These are phyloP conservation scores for Aromia moschata DNA, from an alignment of 2,888 invertebrate genomes.

Conservation along the genomic window DNA sequence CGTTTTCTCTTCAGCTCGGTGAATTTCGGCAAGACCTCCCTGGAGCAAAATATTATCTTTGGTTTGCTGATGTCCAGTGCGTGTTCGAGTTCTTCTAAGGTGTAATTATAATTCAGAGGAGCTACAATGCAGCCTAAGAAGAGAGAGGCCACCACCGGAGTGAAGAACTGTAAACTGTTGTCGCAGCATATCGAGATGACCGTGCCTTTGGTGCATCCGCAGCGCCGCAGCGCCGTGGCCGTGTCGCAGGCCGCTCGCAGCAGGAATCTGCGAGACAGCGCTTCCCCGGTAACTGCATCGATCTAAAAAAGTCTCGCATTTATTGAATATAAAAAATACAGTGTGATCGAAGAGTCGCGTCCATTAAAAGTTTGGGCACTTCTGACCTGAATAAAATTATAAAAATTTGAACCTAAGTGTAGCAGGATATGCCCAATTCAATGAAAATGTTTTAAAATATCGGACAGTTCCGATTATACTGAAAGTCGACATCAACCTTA, in stretches of 20 bases:
- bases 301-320: conserved; percentile 45
- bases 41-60: conserved; percentile 72
- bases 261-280: conserved; percentile 43
- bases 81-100: conserved; percentile 59
- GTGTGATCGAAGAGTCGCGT: too few species aligned
- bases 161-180: conserved; percentile 49
- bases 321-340: too few species aligned
- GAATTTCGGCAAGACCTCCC: conserved; percentile 66
- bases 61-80: conserved; percentile 72
- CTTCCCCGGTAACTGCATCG: conserved; percentile 44
- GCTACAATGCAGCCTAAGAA: conserved; percentile 47
- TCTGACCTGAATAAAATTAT: too few species aligned
- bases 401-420: too few species aligned
- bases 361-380: too few species aligned
- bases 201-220: conserved; percentile 43
- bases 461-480: too few species aligned
- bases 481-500: too few species aligned
- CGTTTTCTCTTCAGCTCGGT: conserved; percentile 61
- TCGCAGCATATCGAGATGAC: conserved; percentile 49
- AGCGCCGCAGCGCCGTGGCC: conserved; percentile 44
- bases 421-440: too few species aligned
- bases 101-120: conserved; percentile 50
- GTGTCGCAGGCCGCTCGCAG: conserved; percentile 44
- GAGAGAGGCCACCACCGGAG: conserved; percentile 48
- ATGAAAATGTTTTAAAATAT: too few species aligned